These are phyloP conservation scores for Brachypodius melanocephalos DNA, from an alignment of 2,113 vertebrate species.

Conservation along the genomic window DNA sequence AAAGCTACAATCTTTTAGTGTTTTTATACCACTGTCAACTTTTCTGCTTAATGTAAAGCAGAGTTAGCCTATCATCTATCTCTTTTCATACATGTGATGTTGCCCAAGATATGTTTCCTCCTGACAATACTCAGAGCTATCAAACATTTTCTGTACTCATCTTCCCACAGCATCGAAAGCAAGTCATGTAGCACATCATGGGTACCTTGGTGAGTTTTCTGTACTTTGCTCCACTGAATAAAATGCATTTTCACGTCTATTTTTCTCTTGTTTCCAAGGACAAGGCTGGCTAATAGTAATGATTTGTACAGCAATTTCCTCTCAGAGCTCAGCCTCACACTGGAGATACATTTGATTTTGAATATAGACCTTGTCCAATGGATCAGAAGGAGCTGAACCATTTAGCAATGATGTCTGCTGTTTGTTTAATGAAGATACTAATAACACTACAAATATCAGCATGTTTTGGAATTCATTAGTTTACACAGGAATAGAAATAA, in stretches of 20 bases:
- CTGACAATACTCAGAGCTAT: neutral
- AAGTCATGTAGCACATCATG: neutral
- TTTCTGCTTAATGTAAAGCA: neutral
- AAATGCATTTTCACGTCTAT: neutral
- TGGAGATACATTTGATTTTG: neutral
- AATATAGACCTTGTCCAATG: neutral
- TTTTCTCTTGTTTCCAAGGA: neutral
- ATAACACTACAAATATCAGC: slow-evolving; percentile 6
- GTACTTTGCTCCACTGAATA: neutral
- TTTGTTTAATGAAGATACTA: slow-evolving; percentile 7
- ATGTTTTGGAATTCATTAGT: slow-evolving; percentile 2
- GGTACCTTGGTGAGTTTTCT: neutral
- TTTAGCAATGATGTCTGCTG: neutral
- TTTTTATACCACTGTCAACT: neutral
- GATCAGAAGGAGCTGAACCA: neutral
- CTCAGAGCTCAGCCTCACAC: neutral
- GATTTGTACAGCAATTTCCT: neutral
- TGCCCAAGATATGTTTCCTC: neutral
- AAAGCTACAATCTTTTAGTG: neutral
- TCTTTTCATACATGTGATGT: neutral
- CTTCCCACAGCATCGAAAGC: neutral
- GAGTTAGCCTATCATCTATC: neutral
- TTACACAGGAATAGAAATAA: neutral
- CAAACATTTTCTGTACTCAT: neutral
- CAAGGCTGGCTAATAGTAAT: neutral